Evolutionary conservation across 2,888 invertebrate genomes (phyloP), one percentile per base, ranked within the genome.

Genomic region (Crocallis elinguaria): DNA sequence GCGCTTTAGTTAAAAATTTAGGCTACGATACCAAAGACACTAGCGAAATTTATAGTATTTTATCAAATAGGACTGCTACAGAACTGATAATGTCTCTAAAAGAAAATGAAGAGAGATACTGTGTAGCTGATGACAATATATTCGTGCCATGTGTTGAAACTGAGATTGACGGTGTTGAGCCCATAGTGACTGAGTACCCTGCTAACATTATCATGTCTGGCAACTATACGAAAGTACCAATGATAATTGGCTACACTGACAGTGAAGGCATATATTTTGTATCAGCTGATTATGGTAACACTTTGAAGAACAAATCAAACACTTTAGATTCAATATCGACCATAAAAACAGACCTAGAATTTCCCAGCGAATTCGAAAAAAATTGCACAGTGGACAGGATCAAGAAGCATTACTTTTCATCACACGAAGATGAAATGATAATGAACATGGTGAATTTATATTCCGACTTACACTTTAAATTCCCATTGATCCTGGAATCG

Each of bases 111-210:
- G 82, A 88, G 64, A 83, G 72, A 50, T 82, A 70, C 38, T 84
- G 81, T 50, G 74, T 89, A 1, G 82, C 86, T 9, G 75, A 85
- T 23, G 79, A 82, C 11, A 76, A 75, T 41, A 84, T 75, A 61
- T 90, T 89, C 38, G 82, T 79, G 14, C 90, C 91, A 0, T 90
- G 90, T 45, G 64, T 90, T 9, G 91, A 91, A 56, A 86, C 81
- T 14, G 44, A 67, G 0, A 77, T 89, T 21, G 67, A 86, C 0
- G 91, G 88, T 0, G 71, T 86, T 0, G 84, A 87, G 12, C 69
- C 88, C 0, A 66, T 89, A 0, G 45, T 90, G 1, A 84, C 85
- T 0, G 69, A 81, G 25, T 78, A 84, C 64, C 88, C 90, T 0
- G 66, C 75, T 1, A 75, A 82, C 6, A 69, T 86, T 4, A 83